These are phyloP conservation scores for Diceros bicornis DNA, from an alignment of 2,797 vertebrate species.

Conservation along the genomic window DNA sequence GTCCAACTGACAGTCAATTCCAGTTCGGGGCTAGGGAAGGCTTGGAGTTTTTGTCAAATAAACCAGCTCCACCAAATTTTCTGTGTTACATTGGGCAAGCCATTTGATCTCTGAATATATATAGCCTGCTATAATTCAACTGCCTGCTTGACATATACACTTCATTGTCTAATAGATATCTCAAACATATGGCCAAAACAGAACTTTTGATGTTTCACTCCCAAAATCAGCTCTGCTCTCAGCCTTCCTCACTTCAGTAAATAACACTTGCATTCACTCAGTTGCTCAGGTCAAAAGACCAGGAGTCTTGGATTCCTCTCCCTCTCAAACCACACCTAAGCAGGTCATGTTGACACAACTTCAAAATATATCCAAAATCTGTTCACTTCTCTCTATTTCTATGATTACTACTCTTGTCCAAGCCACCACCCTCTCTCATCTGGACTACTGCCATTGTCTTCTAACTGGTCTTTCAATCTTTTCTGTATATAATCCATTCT, in stretches of 20 bases:
- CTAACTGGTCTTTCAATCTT: slow-evolving; percentile 32
- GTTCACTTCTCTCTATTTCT: neutral
- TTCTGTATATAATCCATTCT: slow-evolving; percentile 32
- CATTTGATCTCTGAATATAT: slow-evolving; percentile 18
- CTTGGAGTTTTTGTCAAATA: neutral
- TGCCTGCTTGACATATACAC: neutral
- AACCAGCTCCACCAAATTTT: neutral
- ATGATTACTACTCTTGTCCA: neutral
- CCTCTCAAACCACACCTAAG: neutral
- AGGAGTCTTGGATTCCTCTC: neutral
- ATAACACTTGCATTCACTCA: neutral
- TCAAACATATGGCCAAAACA: neutral
- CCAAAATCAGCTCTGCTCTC: neutral
- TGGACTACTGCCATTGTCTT: neutral
- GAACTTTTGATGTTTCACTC: neutral
- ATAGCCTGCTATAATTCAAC: neutral
- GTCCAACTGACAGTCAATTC: neutral
- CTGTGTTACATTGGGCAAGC: neutral
- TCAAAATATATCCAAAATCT: neutral
- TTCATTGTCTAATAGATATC: neutral
- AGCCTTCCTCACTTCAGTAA: neutral
- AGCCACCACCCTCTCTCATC: neutral
- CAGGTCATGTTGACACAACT: neutral
- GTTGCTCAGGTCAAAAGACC: neutral
- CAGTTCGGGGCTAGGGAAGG: neutral